These are phyloP conservation scores for Ornithorhynchus anatinus DNA, from an alignment of 2,113 vertebrate species.

Conservation along the genomic window DNA sequence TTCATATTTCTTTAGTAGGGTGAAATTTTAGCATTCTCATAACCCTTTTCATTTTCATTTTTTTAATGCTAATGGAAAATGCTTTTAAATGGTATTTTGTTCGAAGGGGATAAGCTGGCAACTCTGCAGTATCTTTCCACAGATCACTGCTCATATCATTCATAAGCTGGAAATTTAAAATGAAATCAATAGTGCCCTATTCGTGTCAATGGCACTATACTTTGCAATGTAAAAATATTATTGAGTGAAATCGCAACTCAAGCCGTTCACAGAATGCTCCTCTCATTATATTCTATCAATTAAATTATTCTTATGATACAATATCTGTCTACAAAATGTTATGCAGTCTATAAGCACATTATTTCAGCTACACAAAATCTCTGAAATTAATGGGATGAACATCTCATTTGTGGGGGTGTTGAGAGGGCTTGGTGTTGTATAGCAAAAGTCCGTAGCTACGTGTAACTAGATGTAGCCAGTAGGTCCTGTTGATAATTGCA, in stretches of 20 bases:
- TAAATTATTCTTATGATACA: slow-evolving; percentile 67
- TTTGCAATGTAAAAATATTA: slow-evolving; percentile 58
- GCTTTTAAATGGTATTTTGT: slow-evolving; percentile 47
- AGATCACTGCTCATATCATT: slow-evolving; percentile 58
- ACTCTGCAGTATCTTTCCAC: slow-evolving; percentile 33
- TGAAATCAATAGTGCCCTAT: slow-evolving; percentile 61
- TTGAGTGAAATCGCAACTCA: slow-evolving; percentile 58
- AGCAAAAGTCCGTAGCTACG: not conserved
- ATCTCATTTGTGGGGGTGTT: slow-evolving; percentile 14
- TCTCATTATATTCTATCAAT: slow-evolving; percentile 66
- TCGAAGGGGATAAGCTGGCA: slow-evolving; percentile 43
- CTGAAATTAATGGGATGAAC: slow-evolving; percentile 43
- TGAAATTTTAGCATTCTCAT: slow-evolving; percentile 47
- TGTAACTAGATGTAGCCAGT: not conserved
- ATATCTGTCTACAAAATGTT: slow-evolving; percentile 45
- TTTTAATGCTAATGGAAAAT: slow-evolving; percentile 53
- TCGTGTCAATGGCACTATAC: slow-evolving; percentile 44
- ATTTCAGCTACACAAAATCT: slow-evolving; percentile 49
- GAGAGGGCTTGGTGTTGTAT: not conserved
- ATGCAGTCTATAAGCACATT: slow-evolving; percentile 47
- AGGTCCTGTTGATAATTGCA: not conserved
- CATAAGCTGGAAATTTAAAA: slow-evolving; percentile 58
- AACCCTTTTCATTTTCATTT: slow-evolving; percentile 41
- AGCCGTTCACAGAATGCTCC: slow-evolving; percentile 49
- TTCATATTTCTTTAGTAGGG: slow-evolving; percentile 50